phyloP scores from a whole-genome alignment of 2,113 vertebrate species.

The Chauna torquata region DNA sequence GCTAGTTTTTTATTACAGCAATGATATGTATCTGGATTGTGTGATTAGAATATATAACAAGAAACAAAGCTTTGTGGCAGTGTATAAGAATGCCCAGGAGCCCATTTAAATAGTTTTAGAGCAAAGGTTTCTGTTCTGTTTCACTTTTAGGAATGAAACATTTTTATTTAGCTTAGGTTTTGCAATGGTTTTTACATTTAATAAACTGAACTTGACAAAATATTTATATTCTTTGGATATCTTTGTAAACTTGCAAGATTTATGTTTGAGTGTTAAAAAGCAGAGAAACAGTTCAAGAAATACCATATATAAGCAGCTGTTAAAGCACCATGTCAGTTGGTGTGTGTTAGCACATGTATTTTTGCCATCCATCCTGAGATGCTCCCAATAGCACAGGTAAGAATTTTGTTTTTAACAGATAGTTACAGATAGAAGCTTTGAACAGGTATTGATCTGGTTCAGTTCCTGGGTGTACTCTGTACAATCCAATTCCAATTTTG shows the following conservation, averaged over 20 bases:
- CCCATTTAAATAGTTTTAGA: background rate
- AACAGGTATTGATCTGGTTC: background rate
- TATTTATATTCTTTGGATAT: background rate
- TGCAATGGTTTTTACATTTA: background rate
- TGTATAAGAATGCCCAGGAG: background rate
- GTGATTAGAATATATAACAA: background rate
- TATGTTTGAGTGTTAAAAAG: background rate
- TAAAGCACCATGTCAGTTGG: background rate
- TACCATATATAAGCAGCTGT: background rate
- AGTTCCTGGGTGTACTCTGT: background rate
- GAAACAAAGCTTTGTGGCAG: background rate
- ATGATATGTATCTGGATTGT: rapidly evolving
- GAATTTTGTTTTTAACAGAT: background rate
- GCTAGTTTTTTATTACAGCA: background rate
- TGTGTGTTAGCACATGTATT: background rate
- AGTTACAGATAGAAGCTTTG: background rate
- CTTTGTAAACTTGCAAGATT: background rate
- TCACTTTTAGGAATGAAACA: background rate
- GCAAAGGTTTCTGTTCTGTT: background rate
- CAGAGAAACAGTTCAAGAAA: background rate
- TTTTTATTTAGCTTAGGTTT: background rate
- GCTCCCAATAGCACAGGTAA: background rate
- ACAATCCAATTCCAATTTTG: too few species aligned
- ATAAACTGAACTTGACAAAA: background rate
- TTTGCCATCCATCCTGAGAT: background rate